Conservation (phyloP, 2,113 vertebrate genomes). For the Geococcyx californianus region DNA sequence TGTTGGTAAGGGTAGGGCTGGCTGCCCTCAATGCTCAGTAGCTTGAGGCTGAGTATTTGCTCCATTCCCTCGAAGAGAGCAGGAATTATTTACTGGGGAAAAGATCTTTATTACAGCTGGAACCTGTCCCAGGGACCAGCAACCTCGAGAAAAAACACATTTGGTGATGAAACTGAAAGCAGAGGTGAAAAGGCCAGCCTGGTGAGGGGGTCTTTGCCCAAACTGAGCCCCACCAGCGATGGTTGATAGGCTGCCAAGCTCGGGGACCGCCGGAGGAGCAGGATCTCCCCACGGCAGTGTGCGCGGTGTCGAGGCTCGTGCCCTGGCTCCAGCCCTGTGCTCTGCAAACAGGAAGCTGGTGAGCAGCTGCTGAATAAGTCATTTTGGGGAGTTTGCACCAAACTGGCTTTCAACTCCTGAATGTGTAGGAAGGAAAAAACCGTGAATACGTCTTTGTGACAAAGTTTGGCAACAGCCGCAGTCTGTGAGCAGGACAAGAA, state of each 20-base stretch:
- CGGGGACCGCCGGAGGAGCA: neutral
- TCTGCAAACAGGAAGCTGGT: slow-evolving; percentile 55
- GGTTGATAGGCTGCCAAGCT: neutral
- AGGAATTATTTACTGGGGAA: slow-evolving; percentile 36
- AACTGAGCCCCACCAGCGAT: rapidly evolving
- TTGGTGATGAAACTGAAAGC: slow-evolving; percentile 41
- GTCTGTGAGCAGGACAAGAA: slow-evolving; percentile 64
- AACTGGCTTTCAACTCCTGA: slow-evolving; percentile 64
- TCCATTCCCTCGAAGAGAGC: slow-evolving; percentile 24
- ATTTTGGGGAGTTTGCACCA: slow-evolving; percentile 62
- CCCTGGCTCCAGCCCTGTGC: neutral
- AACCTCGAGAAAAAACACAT: slow-evolving; percentile 13
- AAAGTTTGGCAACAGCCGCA: slow-evolving; percentile 34
- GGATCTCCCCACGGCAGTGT: neutral
- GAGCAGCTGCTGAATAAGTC: slow-evolving; percentile 64
- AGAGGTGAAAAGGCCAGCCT: slow-evolving; percentile 12
- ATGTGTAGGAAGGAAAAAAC: slow-evolving; percentile 72
- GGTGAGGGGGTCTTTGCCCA: neutral
- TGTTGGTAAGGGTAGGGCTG: slow-evolving; percentile 35
- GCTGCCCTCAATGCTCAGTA: slow-evolving; percentile 50
- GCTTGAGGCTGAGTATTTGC: slow-evolving; percentile 52
- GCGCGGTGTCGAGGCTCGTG: neutral
- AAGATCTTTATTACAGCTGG: slow-evolving; percentile 51
- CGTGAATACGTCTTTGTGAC: slow-evolving; percentile 70
- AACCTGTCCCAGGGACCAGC: slow-evolving; percentile 18